These are phyloP conservation scores for Trimorus sp. DNA, from an alignment of 2,888 invertebrate species.

Conservation along the genomic window DNA sequence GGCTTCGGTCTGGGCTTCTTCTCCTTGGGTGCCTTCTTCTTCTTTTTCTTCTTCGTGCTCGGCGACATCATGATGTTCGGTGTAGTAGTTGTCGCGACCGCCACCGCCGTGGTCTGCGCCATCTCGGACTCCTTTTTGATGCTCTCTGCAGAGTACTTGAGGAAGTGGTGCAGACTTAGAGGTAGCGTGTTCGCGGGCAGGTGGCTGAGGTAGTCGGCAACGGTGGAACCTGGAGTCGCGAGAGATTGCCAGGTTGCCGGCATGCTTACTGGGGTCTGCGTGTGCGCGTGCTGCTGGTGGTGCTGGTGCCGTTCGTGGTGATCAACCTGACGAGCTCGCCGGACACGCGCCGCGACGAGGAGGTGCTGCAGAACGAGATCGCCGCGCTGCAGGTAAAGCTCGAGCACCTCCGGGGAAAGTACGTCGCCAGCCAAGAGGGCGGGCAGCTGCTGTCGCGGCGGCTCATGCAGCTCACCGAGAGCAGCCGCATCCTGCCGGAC, in stretches of 20 bases:
- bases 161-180: conserved; percentile 90
- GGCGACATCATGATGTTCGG: conserved; percentile 75
- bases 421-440: conserved; percentile 89
- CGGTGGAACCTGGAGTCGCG: conserved; percentile 88
- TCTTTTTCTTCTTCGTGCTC: conserved; percentile 88
- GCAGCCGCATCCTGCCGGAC: conserved; percentile 77
- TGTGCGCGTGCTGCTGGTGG: conserved; percentile 80
- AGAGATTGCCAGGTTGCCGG: conserved; percentile 88
- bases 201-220: conserved; percentile 92
- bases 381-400: conserved; percentile 90
- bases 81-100: conserved; percentile 80
- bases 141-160: conserved; percentile 91
- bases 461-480: conserved; percentile 80
- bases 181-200: conserved; percentile 89
- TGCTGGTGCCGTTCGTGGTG: conserved; percentile 77
- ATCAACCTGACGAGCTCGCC: conserved; percentile 75
- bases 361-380: conserved; percentile 82
- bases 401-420: conserved; percentile 90
- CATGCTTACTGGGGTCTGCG: conserved; percentile 82
- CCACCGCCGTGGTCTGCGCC: conserved; percentile 82
- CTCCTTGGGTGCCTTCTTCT: conserved; percentile 89
- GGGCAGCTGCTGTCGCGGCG: conserved; percentile 87
- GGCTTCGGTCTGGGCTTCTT: conserved; percentile 93
- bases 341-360: conserved; percentile 75
- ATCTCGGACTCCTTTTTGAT: conserved; percentile 87